Evolutionary conservation across 2,113 vertebrate genomes (phyloP).

Genomic region (Burhinus bistriatus): DNA sequence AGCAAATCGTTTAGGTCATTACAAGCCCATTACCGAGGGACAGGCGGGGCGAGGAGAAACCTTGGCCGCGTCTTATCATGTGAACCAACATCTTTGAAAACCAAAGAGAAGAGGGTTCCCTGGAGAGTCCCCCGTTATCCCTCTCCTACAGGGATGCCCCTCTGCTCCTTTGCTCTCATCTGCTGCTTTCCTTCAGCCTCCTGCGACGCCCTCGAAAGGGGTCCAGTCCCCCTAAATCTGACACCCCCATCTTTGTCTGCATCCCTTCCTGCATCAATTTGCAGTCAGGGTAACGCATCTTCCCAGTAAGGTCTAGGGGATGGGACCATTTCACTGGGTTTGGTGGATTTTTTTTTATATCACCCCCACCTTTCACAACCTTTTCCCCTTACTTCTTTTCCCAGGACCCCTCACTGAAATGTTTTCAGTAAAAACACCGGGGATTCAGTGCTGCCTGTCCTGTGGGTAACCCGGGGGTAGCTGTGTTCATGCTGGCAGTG

Average conservation of each 20-base stretch:
- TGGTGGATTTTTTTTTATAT: not conserved
- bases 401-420: not conserved
- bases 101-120: conserved; percentile 17
- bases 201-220: not conserved
- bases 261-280: not conserved
- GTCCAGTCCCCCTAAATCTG: not conserved
- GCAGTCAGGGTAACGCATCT: fast-evolving
- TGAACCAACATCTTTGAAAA: conserved; percentile 72
- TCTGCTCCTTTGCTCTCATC: not conserved
- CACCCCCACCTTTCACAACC: not conserved
- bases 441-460: not conserved
- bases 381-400: not conserved
- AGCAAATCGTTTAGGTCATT: conserved; percentile 91
- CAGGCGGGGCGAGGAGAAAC: conserved; percentile 66
- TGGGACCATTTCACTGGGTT: not conserved
- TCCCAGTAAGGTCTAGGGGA: not conserved
- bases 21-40: conserved; percentile 85
- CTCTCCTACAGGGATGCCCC: not conserved
- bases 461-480: not conserved
- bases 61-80: conserved; percentile 57
- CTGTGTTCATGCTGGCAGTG: fast-evolving
- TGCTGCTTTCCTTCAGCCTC: not conserved
- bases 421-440: not conserved
- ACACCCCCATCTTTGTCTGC: not conserved
- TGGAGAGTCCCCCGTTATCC: conserved; percentile 11